A percentile compares a stretch with the other conserved stretches of the same genome.
Conservation (phyloP, 2,888 invertebrate genomes). For the Drosophila kambysellisi region DNA sequence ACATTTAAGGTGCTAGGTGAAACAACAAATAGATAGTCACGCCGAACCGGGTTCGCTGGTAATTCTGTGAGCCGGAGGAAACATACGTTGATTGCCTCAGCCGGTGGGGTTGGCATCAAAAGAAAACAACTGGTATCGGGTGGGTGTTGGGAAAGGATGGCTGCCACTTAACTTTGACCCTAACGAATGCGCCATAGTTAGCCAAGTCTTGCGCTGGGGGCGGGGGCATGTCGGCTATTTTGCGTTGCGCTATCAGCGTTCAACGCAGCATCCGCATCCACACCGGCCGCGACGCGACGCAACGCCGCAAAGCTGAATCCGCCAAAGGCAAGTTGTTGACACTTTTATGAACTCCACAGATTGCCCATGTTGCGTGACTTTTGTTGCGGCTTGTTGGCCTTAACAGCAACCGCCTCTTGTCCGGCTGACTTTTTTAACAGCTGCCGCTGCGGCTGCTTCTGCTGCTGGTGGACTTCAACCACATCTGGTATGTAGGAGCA, state of each 20-base stretch:
- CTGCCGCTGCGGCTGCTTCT: background rate
- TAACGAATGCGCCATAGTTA: slow-evolving; percentile 68
- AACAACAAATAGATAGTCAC: slow-evolving; percentile 21
- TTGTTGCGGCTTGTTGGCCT: slow-evolving; percentile 72
- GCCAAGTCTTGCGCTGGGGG: slow-evolving; percentile 15
- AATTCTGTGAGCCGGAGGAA: slow-evolving; percentile 22
- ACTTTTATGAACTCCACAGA: slow-evolving; percentile 83
- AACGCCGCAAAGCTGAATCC: slow-evolving; percentile 17
- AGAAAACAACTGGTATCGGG: slow-evolving; percentile 41
- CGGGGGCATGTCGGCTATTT: slow-evolving; percentile 54
- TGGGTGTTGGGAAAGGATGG: slow-evolving; percentile 44
- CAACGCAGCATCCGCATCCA: slow-evolving; percentile 56
- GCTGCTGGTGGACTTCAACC: background rate
- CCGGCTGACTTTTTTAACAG: slow-evolving; percentile 7
- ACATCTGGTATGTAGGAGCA: background rate
- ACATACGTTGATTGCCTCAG: slow-evolving; percentile 57
- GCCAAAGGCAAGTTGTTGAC: slow-evolving; percentile 77
- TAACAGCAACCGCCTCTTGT: slow-evolving; percentile 29
- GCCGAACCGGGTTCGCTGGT: slow-evolving; percentile 12
- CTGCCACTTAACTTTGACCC: slow-evolving; percentile 74
- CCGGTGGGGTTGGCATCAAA: slow-evolving; percentile 45
- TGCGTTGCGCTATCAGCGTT: slow-evolving; percentile 72
- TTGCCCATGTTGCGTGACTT: slow-evolving; percentile 77
- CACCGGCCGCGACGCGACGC: slow-evolving; percentile 15
- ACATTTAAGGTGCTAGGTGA: slow-evolving; percentile 3